phyloP scores from a whole-genome alignment of 2,888 invertebrate species.

The Cistogaster globosa region DNA sequence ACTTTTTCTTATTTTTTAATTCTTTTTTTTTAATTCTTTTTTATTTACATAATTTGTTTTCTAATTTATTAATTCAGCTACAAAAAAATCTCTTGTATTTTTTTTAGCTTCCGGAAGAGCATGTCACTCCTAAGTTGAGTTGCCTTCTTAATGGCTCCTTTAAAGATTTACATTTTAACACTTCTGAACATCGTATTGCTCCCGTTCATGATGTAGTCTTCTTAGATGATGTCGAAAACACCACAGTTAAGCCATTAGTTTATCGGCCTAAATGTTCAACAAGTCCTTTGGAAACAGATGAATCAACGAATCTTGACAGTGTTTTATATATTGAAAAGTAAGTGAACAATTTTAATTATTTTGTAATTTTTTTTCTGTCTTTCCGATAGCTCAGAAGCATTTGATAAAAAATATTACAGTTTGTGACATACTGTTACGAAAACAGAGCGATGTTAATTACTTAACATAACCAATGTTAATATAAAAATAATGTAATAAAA shows the following conservation, averaged over 20 bases:
- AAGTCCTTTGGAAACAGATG: conserved; percentile 30
- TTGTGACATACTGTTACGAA: too few relatives aligned
- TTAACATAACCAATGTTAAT: too few relatives aligned
- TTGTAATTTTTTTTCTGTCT: background rate
- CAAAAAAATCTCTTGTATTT: background rate
- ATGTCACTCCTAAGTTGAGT: conserved; percentile 77
- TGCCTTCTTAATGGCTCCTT: conserved; percentile 80
- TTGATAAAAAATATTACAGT: too few relatives aligned
- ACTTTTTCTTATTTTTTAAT: too few relatives aligned
- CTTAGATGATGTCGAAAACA: conserved; percentile 77
- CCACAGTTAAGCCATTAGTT: conserved; percentile 77
- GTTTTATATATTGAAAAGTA: conserved; percentile 43
- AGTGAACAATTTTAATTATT: background rate
- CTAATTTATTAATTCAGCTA: background rate
- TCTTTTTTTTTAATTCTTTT: too few relatives aligned
- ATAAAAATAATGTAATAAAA: too few relatives aligned
- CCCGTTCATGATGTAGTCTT: conserved; percentile 81
- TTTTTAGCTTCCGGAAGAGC: conserved; percentile 79
- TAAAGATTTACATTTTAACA: conserved; percentile 78
- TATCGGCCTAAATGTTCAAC: conserved; percentile 77
- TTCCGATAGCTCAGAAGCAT: too few relatives aligned
- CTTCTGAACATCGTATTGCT: conserved; percentile 77
- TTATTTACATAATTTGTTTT: too few relatives aligned
- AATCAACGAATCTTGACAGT: conserved; percentile 18
- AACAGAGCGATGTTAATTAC: too few relatives aligned